Evolutionary conservation across 2,888 invertebrate genomes (phyloP), one percentile per base, ranked within the genome.

Genomic region (Mythimna ferrago): DNA sequence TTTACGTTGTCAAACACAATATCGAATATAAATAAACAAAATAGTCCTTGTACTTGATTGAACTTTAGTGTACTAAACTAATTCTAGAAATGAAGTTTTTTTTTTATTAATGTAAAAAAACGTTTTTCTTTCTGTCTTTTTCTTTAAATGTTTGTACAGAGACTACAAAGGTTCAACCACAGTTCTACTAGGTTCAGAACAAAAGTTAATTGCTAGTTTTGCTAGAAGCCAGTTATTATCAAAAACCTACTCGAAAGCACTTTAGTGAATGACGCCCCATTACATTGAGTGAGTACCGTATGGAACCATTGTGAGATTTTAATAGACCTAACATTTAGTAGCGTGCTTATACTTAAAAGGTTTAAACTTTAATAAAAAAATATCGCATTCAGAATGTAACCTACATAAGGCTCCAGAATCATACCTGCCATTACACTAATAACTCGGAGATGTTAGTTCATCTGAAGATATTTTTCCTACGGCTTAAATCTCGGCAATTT

Each of bases 181-280:
- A 44, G 35, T 53, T 44, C n/a, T 16, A 41, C 41, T 64, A 61
- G 51, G 35, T 26, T 26, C 26, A 66, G 26, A 69, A 78, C 67
- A 82, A 81, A 69, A 41, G 26, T 26, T 67, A 41, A 73, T 80
- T 78, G 57, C 48, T 48, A 44, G 67, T 63, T 70, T 61, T 70
- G 60, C 51, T 68, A 58, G 65, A 60, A 66, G 53, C 67, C 44
- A 66, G 68, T 38, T 58, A 53, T 65, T 58, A 41, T 58, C 3
- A 60, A 65, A 80, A 80, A 66, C 44, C 35, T 71, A 26, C n/a
- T 53, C 61, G 32, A 54, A 72, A 67, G 56, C 61, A 51, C 72
- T 77, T 54, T 51, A 44, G 26, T 26, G 57, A 76, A 66, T 71
- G 64, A 44, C 56, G 54, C 51, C 38, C 76, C 61, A 69, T 60